These are phyloP conservation scores for Bombus pyrosoma DNA, from an alignment of 1,140 invertebrate species.

Conservation along the genomic window DNA sequence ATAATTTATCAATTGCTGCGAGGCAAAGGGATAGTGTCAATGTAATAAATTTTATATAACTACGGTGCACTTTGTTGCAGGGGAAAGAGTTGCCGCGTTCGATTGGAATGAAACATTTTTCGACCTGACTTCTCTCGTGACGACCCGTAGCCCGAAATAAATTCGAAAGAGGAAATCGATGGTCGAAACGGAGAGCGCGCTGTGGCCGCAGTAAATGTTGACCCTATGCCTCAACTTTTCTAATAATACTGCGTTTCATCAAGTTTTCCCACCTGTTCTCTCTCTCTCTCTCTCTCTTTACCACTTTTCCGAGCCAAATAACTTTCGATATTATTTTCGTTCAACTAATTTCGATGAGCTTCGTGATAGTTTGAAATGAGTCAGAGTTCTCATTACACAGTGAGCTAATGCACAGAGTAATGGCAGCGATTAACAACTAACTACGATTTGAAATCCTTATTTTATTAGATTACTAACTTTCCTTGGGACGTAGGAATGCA, in stretches of 20 bases:
- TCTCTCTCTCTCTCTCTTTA: background rate
- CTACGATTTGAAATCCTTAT: no score
- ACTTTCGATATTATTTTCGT: background rate
- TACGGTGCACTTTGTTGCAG: background rate
- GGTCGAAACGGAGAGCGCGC: conserved; percentile 1
- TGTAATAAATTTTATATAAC: background rate
- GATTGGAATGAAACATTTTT: conserved; percentile 6
- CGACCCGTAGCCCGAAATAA: conserved; percentile 9
- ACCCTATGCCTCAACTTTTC: conserved; percentile 38
- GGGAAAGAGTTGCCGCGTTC: background rate
- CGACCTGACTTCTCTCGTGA: background rate
- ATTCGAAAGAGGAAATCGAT: conserved; percentile 41
- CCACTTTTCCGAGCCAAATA: background rate
- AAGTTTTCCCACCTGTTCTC: background rate
- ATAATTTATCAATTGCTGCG: background rate
- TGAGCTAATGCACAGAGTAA: background rate
- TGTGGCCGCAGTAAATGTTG: conserved; percentile 17
- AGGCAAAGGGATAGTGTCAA: background rate
- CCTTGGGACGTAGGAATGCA: no score
- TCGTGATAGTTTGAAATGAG: background rate
- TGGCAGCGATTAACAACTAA: no score
- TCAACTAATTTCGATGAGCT: background rate
- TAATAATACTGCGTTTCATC: conserved; percentile 47
- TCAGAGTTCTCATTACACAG: no score
- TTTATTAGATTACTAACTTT: no score